Percentiles rank a stretch among this genome's conserved stretches.
phyloP scores from a whole-genome alignment of 2,888 invertebrate species.

The Brenthis ino region DNA sequence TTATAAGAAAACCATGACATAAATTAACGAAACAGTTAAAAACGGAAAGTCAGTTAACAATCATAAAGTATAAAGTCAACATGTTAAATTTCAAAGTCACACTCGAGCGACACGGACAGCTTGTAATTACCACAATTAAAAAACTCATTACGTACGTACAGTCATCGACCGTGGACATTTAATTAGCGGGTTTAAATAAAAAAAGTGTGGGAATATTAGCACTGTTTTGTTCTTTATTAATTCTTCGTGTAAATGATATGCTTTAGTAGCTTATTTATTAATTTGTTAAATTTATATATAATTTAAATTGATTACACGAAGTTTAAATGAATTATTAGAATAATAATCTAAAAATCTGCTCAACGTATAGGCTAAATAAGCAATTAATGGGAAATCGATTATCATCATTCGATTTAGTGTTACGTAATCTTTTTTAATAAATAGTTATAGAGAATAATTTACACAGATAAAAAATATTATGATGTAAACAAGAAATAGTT shows the following conservation, averaged over 20 bases:
- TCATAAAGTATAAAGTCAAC: constrained; percentile 31
- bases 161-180: constrained; percentile 48
- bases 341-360: background rate
- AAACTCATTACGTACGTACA: constrained; percentile 56
- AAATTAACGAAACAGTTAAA: constrained; percentile 19
- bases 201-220: constrained; percentile 42
- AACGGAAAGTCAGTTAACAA: constrained; percentile 25
- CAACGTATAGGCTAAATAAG: background rate
- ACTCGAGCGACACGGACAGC: constrained; percentile 41
- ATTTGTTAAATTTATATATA: too few relatives aligned
- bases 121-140: constrained; percentile 57
- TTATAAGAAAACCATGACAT: background rate
- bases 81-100: constrained; percentile 34
- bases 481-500: too few relatives aligned
- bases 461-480: too few relatives aligned
- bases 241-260: background rate
- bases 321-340: too few relatives aligned
- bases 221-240: constrained; percentile 26
- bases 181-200: constrained; percentile 19
- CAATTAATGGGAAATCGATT: too few relatives aligned
- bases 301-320: too few relatives aligned
- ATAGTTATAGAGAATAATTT: too few relatives aligned
- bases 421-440: too few relatives aligned
- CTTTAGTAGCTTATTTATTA: background rate
- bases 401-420: too few relatives aligned